Evolutionary conservation across 2,888 invertebrate genomes (phyloP), one percentile per base, ranked within the genome.

Genomic region (Acleris literana): DNA sequence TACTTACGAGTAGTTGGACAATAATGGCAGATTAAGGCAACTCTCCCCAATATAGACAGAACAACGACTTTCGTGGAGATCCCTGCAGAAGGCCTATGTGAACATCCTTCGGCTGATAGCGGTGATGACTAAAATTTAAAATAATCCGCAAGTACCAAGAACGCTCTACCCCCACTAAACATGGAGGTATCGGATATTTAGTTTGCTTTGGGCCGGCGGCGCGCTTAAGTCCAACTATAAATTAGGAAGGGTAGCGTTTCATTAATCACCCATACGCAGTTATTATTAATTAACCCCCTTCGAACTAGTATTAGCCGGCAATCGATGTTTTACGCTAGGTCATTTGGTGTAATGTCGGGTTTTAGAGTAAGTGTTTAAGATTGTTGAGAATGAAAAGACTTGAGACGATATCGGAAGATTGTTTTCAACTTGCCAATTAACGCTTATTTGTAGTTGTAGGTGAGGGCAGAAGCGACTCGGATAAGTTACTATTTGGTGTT

Each of bases 191-290:
- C 90, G 92, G 92, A 92, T 92, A 92, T 92, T 92, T 92, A 92
- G 92, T 92, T 92, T 92, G 92, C 91, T 92, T 90, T 91, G 90
- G 90, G 88, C 88, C 87, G 81, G 78, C 75, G 78, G 75, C 71
- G 72, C 74, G 86, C 88, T 89, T 92, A 92, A 92, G 92, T 92
- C 92, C 92, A 92, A 92, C 92, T 92, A 92, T 92, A 92, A 92
- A 92, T 92, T 92, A 92, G 92, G 91, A 91, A 92, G 92, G 92
- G 92, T 92, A 92, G 86, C 88, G 90, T 91, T 92, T 92, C 92
- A 92, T 92, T 92, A 92, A 92, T 92, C 92, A 92, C 92, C 91
- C 92, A 92, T 92, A 92, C 91, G 90, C 88, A 89, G 91, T 92
- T 92, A 92, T 92, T 92, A 92, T 92, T 92, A 92, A 92, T 92